Conservation (phyloP, 2,113 vertebrate species). For the Cephalopterus ornatus region DNA sequence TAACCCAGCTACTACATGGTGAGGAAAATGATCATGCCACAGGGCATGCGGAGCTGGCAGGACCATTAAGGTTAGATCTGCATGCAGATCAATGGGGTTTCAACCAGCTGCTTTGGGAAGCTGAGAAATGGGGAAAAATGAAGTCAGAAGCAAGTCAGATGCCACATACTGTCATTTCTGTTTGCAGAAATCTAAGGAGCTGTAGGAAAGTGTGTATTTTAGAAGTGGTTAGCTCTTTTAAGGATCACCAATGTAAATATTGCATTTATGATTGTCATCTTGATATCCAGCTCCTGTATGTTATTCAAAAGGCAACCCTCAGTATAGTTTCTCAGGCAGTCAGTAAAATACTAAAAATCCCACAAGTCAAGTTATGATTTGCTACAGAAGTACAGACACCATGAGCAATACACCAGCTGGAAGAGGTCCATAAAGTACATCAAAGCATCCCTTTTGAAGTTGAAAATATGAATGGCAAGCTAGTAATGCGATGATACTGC, state of each 20-base stretch:
- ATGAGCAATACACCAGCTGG: background rate
- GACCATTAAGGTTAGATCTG: background rate
- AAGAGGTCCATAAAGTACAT: conserved; percentile 21
- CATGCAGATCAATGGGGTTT: background rate
- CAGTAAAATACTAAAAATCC: background rate
- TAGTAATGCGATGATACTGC: background rate
- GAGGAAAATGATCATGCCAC: background rate
- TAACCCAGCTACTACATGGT: background rate
- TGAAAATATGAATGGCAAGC: conserved; percentile 21
- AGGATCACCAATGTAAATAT: background rate
- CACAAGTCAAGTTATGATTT: background rate
- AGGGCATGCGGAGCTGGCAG: background rate
- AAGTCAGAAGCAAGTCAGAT: background rate
- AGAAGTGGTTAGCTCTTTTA: background rate
- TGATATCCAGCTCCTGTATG: background rate
- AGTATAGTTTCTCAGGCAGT: background rate
- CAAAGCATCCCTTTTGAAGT: conserved; percentile 24
- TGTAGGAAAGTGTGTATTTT: background rate
- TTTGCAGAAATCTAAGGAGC: background rate
- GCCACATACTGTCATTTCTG: background rate
- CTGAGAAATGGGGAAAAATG: background rate
- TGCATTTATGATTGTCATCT: background rate
- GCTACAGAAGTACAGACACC: background rate
- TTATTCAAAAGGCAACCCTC: background rate
- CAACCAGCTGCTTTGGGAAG: background rate